Evolutionary conservation across 2,113 vertebrate genomes (phyloP).

Genomic region (Podarcis raffonei): DNA sequence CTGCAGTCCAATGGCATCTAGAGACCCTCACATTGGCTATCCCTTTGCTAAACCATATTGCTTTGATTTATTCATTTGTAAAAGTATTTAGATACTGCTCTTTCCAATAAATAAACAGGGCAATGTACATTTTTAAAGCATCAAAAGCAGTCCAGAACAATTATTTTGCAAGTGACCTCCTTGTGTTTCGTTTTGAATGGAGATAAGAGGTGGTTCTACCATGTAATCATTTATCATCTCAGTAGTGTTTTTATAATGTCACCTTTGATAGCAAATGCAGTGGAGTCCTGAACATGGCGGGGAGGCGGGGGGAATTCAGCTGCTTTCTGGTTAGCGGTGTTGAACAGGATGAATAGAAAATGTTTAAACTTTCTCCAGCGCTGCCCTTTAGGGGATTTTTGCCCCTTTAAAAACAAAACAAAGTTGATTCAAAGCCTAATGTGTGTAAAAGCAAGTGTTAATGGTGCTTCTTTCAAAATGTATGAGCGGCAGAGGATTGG

Average conservation of each 20-base stretch:
- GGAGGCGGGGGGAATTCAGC: neutral
- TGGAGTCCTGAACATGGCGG: conserved; percentile 20
- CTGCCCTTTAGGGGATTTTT: too few species aligned
- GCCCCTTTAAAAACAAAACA: neutral
- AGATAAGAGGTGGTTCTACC: neutral
- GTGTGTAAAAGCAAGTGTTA: neutral
- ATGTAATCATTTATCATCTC: neutral
- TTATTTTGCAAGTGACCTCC: neutral
- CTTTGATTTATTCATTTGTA: too few species aligned
- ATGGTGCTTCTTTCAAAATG: neutral
- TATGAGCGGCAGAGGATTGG: neutral
- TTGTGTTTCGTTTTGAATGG: neutral
- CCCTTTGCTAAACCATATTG: too few species aligned
- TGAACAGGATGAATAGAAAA: neutral
- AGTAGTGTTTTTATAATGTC: conserved; percentile 20
- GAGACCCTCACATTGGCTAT: too few species aligned
- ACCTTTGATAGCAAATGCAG: neutral
- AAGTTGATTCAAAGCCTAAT: neutral
- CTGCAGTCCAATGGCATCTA: too few species aligned
- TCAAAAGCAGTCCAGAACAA: too few species aligned
- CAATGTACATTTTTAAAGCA: too few species aligned
- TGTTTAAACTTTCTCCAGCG: neutral
- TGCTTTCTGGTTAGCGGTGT: conserved; percentile 5
- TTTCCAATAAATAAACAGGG: too few species aligned
- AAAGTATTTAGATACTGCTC: too few species aligned